Conservation (phyloP, 2,113 vertebrate species). For the Microtus richardsoni region DNA sequence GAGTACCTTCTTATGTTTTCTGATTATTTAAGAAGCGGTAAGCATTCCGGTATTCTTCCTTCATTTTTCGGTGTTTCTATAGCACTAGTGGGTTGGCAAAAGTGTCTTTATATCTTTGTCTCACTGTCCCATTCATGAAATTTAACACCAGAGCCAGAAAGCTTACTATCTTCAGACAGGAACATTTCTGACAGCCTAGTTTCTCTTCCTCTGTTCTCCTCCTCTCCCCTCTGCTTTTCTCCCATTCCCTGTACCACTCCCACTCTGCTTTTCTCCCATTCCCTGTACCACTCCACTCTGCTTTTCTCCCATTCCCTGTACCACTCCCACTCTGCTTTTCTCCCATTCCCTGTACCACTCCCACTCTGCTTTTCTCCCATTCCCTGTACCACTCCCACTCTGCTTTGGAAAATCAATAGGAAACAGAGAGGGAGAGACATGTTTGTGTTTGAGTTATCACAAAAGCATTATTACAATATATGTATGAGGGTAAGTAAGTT, state of each 20-base stretch:
- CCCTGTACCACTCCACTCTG: background rate
- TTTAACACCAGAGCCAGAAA: background rate
- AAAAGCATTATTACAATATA: background rate
- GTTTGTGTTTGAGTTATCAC: background rate
- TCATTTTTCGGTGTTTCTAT: slow-evolving; percentile 25
- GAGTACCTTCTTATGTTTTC: slow-evolving; percentile 12
- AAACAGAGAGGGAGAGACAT: background rate
- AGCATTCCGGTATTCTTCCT: background rate
- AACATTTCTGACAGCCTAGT: slow-evolving; percentile 24
- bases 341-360: background rate
- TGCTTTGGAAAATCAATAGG: slow-evolving; percentile 61
- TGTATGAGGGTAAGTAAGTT: background rate
- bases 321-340: background rate
- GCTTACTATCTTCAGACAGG: slow-evolving; percentile 12
- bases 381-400: background rate
- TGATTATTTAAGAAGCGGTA: slow-evolving; percentile 11
- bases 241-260: background rate
- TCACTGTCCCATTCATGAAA: slow-evolving; percentile 4
- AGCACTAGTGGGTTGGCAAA: background rate
- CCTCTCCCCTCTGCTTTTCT: background rate
- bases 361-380: background rate
- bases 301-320: background rate
- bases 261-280: background rate
- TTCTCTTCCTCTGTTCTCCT: background rate
- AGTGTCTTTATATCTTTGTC: background rate